These are phyloP conservation scores for Gnathonemus longibarbis DNA, from an alignment of 2,113 vertebrate species.

Conservation along the genomic window DNA sequence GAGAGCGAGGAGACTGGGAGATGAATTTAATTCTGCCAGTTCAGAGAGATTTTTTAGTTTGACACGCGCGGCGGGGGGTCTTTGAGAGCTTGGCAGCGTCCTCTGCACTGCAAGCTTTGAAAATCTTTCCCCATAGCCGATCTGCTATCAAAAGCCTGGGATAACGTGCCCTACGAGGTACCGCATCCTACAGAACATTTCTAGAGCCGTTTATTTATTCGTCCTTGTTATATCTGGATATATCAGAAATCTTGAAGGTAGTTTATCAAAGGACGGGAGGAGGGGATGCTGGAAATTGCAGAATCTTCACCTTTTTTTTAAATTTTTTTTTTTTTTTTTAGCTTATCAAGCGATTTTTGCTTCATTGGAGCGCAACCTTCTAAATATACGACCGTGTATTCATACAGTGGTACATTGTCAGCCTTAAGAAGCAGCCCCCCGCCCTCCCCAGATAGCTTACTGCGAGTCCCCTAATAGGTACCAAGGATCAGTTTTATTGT, in stretches of 20 bases:
- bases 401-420: background rate
- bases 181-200: constrained; percentile 83
- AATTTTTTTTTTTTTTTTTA: background rate
- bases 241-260: constrained; percentile 72
- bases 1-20: constrained; percentile 73
- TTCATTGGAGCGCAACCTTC: background rate
- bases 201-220: constrained; percentile 84
- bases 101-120: constrained; percentile 83
- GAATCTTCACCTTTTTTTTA: constrained; percentile 53
- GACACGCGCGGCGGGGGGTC: constrained; percentile 79
- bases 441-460: background rate
- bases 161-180: constrained; percentile 92
- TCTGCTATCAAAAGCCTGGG: constrained; percentile 88
- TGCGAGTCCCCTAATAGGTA: background rate
- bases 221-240: constrained; percentile 74
- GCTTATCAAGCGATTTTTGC: constrained; percentile 8
- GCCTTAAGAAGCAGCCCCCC: background rate
- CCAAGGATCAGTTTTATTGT: constrained; percentile 3
- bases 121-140: constrained; percentile 80
- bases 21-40: constrained; percentile 93
- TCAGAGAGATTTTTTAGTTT: constrained; percentile 97
- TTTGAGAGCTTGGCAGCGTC: constrained; percentile 81
- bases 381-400: background rate
- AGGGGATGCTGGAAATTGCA: constrained; percentile 39
- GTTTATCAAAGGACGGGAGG: constrained; percentile 62